A percentile compares a stretch with the other conserved stretches of the same genome.
These are phyloP conservation scores for Anoura caudifer DNA, from an alignment of 2,113 vertebrate species.

Conservation along the genomic window DNA sequence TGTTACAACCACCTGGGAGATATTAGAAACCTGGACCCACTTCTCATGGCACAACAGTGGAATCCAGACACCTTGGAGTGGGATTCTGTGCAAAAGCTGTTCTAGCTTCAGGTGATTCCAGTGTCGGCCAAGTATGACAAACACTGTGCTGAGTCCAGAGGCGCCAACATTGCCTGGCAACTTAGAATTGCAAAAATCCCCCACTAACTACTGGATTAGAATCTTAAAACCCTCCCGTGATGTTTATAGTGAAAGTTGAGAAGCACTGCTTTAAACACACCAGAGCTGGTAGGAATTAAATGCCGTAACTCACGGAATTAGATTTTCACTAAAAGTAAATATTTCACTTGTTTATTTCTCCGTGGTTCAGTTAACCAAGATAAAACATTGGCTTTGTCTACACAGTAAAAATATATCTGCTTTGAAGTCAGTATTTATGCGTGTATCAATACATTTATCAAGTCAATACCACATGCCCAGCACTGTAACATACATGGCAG, in stretches of 20 bases:
- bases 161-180: not conserved
- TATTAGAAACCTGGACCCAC: fast-evolving
- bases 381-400: not conserved
- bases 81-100: not conserved
- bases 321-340: not conserved
- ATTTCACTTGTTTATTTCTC: not conserved
- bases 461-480: not conserved
- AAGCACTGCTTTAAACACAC: not conserved
- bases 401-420: not conserved
- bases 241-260: not conserved
- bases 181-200: not conserved
- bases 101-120: not conserved
- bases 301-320: fast-evolving
- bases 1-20: not conserved
- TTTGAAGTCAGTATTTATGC: not conserved
- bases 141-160: not conserved
- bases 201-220: not conserved
- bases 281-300: not conserved
- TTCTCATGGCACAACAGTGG: fast-evolving
- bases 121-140: not conserved
- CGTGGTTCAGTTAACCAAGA: not conserved
- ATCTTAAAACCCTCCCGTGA: not conserved
- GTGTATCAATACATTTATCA: not conserved
- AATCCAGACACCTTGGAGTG: not conserved
- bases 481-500: not conserved